Evolutionary conservation across 2,888 invertebrate species (phyloP).

Genomic region (Xylocampa areola): DNA sequence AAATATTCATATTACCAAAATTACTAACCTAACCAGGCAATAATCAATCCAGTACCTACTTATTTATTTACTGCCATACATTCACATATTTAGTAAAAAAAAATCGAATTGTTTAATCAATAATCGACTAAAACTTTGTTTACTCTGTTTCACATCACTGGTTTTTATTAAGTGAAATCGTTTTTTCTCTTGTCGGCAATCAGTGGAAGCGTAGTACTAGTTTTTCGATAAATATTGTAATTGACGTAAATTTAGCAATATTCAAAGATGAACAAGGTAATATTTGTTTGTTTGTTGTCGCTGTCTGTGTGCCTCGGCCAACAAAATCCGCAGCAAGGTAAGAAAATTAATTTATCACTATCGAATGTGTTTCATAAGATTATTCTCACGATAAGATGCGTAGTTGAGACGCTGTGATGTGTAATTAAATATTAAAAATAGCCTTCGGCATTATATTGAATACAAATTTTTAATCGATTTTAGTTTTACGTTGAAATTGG

Average conservation of each 20-base stretch:
- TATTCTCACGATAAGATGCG: conserved; percentile 70
- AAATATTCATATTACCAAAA: too few species aligned
- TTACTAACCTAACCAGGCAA: too few species aligned
- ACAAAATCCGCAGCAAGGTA: conserved; percentile 67
- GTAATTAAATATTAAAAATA: conserved; percentile 3
- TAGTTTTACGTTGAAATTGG: not conserved
- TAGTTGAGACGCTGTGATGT: conserved; percentile 53
- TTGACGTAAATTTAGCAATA: conserved; percentile 53
- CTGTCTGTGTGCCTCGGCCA: conserved; percentile 74
- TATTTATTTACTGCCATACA: too few species aligned
- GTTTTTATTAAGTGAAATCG: conserved; percentile 45
- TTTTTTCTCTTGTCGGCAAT: conserved; percentile 59
- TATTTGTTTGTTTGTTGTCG: conserved; percentile 79
- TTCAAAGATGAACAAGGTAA: conserved; percentile 76
- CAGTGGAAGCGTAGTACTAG: conserved; percentile 58
- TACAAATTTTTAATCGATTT: conserved; percentile 29
- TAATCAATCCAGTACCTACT: too few species aligned
- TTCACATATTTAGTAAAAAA: not conserved
- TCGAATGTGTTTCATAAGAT: conserved; percentile 69
- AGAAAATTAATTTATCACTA: conserved; percentile 50
- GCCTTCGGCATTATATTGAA: conserved; percentile 7
- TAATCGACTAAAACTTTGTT: conserved; percentile 49
- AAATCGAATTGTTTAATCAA: not conserved
- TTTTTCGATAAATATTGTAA: conserved; percentile 49
- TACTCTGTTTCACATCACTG: conserved; percentile 36